A percentile compares a stretch with the other conserved stretches of the same genome.
These are phyloP conservation scores for Protobothrops mucrosquamatus DNA, from an alignment of 2,113 vertebrate genomes.

Conservation along the genomic window DNA sequence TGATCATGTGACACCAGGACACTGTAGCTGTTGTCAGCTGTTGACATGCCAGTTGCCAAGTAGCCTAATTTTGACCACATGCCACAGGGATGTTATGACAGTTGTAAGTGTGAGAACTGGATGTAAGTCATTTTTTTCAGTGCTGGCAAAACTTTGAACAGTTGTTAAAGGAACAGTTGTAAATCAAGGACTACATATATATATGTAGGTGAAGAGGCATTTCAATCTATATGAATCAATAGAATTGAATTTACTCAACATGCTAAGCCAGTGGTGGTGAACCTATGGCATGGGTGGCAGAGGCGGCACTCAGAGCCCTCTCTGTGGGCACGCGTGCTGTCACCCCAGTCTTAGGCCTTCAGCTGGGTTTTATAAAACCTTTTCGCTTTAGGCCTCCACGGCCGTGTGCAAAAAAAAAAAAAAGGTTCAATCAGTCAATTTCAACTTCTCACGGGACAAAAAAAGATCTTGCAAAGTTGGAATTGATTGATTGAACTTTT, in stretches of 20 bases:
- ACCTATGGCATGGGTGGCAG: too few species aligned
- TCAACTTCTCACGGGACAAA: too few species aligned
- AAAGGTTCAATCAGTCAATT: too few species aligned
- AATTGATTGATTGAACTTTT: too few species aligned
- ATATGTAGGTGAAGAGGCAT: not conserved
- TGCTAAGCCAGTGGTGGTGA: not conserved
- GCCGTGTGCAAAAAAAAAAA: too few species aligned
- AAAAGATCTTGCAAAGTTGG: too few species aligned
- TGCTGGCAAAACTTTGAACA: not conserved
- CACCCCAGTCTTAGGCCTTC: too few species aligned
- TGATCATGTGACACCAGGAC: not conserved
- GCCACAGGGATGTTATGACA: not conserved
- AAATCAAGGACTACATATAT: not conserved
- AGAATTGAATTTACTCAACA: not conserved
- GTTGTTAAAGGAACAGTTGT: not conserved
- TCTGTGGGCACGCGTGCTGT: too few species aligned
- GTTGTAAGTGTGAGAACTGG: too few species aligned
- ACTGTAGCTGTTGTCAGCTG: not conserved
- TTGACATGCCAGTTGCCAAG: not conserved
- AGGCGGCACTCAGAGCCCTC: too few species aligned
- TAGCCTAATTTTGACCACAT: not conserved
- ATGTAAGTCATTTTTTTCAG: not conserved
- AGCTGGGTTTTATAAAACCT: too few species aligned
- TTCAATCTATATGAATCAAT: not conserved
- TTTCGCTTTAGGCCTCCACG: too few species aligned